These are phyloP conservation scores for Liopterus haemorrhoidalis DNA, from an alignment of 2,888 invertebrate genomes.

Conservation along the genomic window DNA sequence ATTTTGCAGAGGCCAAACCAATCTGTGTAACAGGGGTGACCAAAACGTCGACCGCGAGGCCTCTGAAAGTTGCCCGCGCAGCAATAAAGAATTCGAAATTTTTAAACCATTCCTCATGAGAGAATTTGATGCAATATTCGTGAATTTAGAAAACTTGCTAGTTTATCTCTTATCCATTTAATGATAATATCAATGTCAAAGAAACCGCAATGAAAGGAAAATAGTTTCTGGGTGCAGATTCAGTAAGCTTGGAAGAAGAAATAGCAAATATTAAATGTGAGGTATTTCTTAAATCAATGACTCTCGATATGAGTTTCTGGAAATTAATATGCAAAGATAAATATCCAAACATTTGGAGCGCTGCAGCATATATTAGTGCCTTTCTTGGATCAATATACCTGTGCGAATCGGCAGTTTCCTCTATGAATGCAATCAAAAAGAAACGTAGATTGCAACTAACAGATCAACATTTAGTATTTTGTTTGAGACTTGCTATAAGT, in stretches of 20 bases:
- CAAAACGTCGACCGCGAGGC: too few species aligned
- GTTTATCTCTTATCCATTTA: slow-evolving; percentile 4
- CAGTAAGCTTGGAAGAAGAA: slow-evolving; percentile 1
- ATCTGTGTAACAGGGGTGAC: too few species aligned
- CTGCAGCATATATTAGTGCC: too few species aligned
- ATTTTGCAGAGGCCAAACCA: too few species aligned
- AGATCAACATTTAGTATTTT: neutral
- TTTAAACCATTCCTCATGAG: neutral
- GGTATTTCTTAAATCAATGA: neutral
- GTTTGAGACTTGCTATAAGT: neutral
- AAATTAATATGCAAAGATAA: neutral
- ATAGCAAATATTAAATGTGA: slow-evolving; percentile 1
- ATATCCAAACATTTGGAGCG: too few species aligned
- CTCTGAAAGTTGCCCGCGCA: too few species aligned
- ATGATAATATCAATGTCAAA: too few species aligned
- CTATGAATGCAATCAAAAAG: neutral
- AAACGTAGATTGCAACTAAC: neutral
- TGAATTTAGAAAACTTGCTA: neutral
- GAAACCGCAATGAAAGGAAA: too few species aligned
- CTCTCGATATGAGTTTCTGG: neutral
- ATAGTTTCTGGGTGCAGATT: too few species aligned
- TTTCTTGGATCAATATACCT: too few species aligned
- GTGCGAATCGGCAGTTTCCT: too few species aligned
- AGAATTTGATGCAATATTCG: neutral
- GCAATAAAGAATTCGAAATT: neutral